Evolutionary conservation across 1,140 invertebrate genomes (phyloP), one percentile per base, ranked within the genome.

Genomic region (Drosophila mauritiana): DNA sequence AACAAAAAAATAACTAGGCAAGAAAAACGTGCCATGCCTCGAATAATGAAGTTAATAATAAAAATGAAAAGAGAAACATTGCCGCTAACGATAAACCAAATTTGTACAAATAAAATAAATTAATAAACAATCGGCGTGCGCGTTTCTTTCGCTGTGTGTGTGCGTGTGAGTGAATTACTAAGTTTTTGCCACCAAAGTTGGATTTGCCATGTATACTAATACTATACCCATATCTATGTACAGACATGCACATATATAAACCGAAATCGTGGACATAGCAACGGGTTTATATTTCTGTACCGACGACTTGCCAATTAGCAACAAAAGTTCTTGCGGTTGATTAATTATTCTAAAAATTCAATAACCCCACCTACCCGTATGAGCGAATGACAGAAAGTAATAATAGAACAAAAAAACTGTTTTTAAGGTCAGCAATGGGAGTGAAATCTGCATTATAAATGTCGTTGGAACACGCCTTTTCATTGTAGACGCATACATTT

Each of bases 1-100:
- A 58, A 70, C 52, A 59, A 48, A 69, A 69, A 61, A 56, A 51
- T 48, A 43, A 40, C 59, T 65, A 45, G 61, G 31, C 46, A 70
- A 61, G 63, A 51, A 61, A 86, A 80, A 81, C 73, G 73, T 76
- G 72, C 61, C 75, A 80, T 88, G 82, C 74, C 37, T 17, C 36
- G 62, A 62, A 83, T 86, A 88, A 78, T 76, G 68, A 83, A 83
- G 54, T 72, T 70, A 67, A 79, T 83, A 76, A 76, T 63, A 82
- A 77, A 64, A 72, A 73, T 53, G 36, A 65, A 70, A 70, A 49
- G 36, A 74, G 22, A 62, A 49, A 55, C 43, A 70, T 70, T 70
- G 68, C 65, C 68, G 68, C 68, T 70, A 45, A 61, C 63, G 40
- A 40, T 80, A 62, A 64, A 54, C 63, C 74, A 77, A 77, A 77